Evolutionary conservation across 2,888 invertebrate species (phyloP).

Genomic region (Chrysolina oricalcia): DNA sequence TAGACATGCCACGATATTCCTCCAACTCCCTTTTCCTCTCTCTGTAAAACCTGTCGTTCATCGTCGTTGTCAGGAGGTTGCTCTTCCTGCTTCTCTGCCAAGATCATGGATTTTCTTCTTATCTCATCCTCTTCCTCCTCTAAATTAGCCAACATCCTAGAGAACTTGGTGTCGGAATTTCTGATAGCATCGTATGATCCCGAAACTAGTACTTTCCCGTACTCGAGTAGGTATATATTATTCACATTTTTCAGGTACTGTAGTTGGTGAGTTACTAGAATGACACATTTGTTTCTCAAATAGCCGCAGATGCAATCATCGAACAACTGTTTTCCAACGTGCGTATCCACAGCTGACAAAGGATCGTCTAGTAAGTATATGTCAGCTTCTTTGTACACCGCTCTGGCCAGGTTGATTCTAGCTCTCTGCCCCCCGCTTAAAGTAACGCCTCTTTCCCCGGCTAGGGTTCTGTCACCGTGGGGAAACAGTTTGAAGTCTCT

Average conservation of each 20-base stretch:
- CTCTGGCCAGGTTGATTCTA: slow-evolving; percentile 88
- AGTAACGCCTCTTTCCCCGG: slow-evolving; percentile 83
- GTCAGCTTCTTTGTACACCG: slow-evolving; percentile 85
- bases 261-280: slow-evolving; percentile 84
- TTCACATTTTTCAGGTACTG: slow-evolving; percentile 77
- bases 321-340: slow-evolving; percentile 90
- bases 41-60: slow-evolving; percentile 64
- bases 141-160: slow-evolving; percentile 68
- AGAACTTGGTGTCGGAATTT: slow-evolving; percentile 83
- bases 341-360: slow-evolving; percentile 90
- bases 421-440: slow-evolving; percentile 89
- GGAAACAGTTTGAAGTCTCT: slow-evolving; percentile 83
- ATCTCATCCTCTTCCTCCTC: slow-evolving; percentile 58
- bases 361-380: slow-evolving; percentile 93
- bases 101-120: slow-evolving; percentile 68
- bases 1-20: slow-evolving; percentile 74
- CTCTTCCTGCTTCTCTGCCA: slow-evolving; percentile 35
- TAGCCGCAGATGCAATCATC: slow-evolving; percentile 82
- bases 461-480: slow-evolving; percentile 85
- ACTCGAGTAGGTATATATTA: slow-evolving; percentile 75
- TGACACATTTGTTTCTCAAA: slow-evolving; percentile 79
- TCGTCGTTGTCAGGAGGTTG: slow-evolving; percentile 21
- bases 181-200: slow-evolving; percentile 82
- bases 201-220: slow-evolving; percentile 75
- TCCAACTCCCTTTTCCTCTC: slow-evolving; percentile 78